A percentile compares a stretch with the other conserved stretches of the same genome.
These are phyloP conservation scores for Orientallactaga bullata DNA, from an alignment of 2,113 vertebrate genomes.

Conservation along the genomic window DNA sequence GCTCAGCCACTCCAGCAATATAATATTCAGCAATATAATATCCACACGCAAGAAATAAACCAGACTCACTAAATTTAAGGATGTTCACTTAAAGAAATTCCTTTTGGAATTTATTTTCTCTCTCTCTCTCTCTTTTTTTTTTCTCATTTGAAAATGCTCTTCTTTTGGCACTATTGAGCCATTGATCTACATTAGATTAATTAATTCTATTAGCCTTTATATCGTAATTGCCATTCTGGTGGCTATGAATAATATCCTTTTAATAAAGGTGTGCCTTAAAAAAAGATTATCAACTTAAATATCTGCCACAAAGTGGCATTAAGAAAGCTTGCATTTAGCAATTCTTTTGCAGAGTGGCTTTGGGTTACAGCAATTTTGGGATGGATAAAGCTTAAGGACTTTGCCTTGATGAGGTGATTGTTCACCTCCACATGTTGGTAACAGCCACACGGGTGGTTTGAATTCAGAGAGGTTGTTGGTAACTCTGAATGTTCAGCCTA, in stretches of 20 bases:
- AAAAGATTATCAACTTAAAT: constrained; percentile 59
- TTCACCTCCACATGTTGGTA: constrained; percentile 28
- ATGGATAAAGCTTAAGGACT: constrained; percentile 52
- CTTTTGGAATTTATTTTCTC: constrained; percentile 47
- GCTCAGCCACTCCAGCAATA: constrained; percentile 75
- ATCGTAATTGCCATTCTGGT: constrained; percentile 59
- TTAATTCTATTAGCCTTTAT: constrained; percentile 64
- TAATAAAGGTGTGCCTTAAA: constrained; percentile 59
- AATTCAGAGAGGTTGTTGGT: neutral
- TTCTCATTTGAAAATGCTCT: constrained; percentile 40
- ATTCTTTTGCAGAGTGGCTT: constrained; percentile 34
- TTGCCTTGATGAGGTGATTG: constrained; percentile 52
- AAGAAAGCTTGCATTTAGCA: constrained; percentile 47
- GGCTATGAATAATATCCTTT: constrained; percentile 67
- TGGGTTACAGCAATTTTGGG: neutral
- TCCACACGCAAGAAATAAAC: constrained; percentile 74
- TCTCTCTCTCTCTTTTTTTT: neutral
- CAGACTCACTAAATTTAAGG: constrained; percentile 76
- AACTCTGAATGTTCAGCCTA: neutral
- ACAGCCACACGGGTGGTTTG: constrained; percentile 32
- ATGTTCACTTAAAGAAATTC: constrained; percentile 74
- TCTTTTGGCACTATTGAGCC: constrained; percentile 57
- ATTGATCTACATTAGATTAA: constrained; percentile 71
- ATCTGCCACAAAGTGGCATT: neutral
- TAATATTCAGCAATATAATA: constrained; percentile 79